Evolutionary conservation across 2,888 invertebrate species (phyloP).

Genomic region (Eurytoma californica): DNA sequence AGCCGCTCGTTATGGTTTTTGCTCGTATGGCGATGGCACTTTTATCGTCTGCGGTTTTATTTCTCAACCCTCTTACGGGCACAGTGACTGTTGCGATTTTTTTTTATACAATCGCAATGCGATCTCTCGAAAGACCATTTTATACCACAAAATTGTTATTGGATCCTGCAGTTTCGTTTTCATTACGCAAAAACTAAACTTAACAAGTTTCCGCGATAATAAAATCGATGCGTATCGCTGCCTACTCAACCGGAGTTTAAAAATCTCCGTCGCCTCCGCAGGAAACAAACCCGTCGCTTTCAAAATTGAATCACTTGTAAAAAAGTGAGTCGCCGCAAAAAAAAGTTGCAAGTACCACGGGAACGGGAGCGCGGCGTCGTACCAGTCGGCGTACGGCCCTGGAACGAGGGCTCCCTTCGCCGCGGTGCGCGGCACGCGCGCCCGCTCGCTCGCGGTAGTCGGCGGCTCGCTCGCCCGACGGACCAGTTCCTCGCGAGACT

Average conservation of each 20-base stretch:
- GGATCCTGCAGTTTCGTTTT: no score
- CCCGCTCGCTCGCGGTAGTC: background rate
- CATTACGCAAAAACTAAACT: no score
- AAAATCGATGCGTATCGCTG: background rate
- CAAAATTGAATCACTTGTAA: no score
- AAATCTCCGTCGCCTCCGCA: background rate
- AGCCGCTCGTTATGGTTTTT: background rate
- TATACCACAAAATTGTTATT: no score
- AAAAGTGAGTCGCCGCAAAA: no score
- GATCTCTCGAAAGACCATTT: no score
- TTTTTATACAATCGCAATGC: no score
- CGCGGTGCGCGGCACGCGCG: background rate
- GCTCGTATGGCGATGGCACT: background rate
- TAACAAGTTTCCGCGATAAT: no score
- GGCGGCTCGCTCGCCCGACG: background rate
- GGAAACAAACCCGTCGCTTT: no score
- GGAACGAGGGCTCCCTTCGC: constrained; percentile 11
- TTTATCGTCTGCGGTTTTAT: constrained; percentile 1
- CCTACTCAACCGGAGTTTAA: background rate
- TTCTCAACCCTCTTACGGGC: no score
- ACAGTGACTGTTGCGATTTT: no score
- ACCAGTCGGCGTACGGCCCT: background rate
- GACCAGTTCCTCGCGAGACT: constrained; percentile 60
- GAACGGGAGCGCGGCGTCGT: background rate
- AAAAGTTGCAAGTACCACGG: no score